Conservation (phyloP, 2,888 invertebrate genomes). For the Eulithis testata region DNA sequence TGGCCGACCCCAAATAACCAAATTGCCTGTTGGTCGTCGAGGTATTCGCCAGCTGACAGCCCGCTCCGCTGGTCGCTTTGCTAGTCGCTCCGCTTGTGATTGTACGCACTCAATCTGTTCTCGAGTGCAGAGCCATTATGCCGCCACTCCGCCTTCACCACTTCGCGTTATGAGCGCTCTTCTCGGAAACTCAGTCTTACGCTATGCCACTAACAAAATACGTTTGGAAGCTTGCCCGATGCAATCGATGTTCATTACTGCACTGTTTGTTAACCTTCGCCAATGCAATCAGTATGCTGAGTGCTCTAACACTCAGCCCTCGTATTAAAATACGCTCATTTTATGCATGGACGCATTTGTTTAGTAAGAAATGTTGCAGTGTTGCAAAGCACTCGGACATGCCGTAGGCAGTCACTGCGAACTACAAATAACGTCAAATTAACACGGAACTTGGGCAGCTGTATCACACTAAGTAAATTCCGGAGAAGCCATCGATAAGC, state of each 20-base stretch:
- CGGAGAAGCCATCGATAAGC: constrained; percentile 79
- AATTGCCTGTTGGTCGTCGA: constrained; percentile 75
- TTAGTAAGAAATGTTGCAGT: not conserved
- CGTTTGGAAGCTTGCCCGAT: constrained; percentile 71
- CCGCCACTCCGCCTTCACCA: constrained; percentile 50
- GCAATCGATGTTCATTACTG: constrained; percentile 68
- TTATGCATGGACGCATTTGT: not conserved
- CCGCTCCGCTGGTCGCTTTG: constrained; percentile 26
- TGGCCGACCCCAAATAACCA: constrained; percentile 83
- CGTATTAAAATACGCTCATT: constrained; percentile 37
- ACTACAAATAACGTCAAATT: constrained; percentile 61
- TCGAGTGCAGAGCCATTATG: constrained; percentile 55
- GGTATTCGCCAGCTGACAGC: constrained; percentile 47
- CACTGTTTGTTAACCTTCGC: constrained; percentile 57
- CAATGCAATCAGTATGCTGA: constrained; percentile 39
- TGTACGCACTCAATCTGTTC: constrained; percentile 49
- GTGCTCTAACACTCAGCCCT: constrained; percentile 39
- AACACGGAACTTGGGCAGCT: constrained; percentile 58
- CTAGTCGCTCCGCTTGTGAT: constrained; percentile 35
- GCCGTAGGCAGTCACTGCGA: constrained; percentile 30
- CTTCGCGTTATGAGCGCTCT: constrained; percentile 59
- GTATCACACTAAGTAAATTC: constrained; percentile 74
- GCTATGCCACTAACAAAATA: constrained; percentile 57
- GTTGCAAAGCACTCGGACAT: constrained; percentile 8
- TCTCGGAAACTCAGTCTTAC: constrained; percentile 55